Percentiles rank a stretch among this genome's conserved stretches.
These are phyloP conservation scores for Peromyscus polionotus DNA, from an alignment of 2,113 vertebrate species.

Conservation along the genomic window DNA sequence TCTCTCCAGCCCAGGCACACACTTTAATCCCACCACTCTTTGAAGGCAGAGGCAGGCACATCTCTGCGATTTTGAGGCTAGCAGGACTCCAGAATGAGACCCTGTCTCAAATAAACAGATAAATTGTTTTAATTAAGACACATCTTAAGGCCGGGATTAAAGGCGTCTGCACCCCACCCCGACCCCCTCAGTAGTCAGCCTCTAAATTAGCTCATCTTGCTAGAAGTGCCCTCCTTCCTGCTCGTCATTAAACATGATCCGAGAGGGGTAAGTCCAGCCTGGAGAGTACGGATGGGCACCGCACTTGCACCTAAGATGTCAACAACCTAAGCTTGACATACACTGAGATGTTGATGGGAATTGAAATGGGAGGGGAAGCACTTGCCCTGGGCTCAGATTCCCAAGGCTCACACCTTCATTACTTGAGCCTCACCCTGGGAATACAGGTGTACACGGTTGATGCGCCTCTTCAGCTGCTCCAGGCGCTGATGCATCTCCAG, in stretches of 20 bases:
- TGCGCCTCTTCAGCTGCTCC: conserved; percentile 77
- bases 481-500: conserved; percentile 82
- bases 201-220: neutral
- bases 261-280: neutral
- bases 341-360: neutral
- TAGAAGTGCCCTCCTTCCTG: neutral
- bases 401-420: neutral
- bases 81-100: neutral
- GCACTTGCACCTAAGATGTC: neutral
- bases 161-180: neutral
- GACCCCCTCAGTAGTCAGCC: neutral
- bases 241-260: neutral
- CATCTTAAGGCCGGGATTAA: neutral
- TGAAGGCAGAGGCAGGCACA: neutral
- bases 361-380: neutral
- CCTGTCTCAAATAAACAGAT: neutral
- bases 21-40: neutral
- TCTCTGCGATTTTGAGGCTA: neutral
- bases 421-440: conserved; percentile 71
- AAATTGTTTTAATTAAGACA: neutral
- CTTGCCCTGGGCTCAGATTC: too few species aligned
- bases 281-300: neutral
- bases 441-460: conserved; percentile 81
- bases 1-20: too few species aligned
- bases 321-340: neutral